Percentiles rank a stretch among this genome's conserved stretches.
phyloP scores from a whole-genome alignment of 1,140 invertebrate genomes.

The Drosophila azteca region DNA sequence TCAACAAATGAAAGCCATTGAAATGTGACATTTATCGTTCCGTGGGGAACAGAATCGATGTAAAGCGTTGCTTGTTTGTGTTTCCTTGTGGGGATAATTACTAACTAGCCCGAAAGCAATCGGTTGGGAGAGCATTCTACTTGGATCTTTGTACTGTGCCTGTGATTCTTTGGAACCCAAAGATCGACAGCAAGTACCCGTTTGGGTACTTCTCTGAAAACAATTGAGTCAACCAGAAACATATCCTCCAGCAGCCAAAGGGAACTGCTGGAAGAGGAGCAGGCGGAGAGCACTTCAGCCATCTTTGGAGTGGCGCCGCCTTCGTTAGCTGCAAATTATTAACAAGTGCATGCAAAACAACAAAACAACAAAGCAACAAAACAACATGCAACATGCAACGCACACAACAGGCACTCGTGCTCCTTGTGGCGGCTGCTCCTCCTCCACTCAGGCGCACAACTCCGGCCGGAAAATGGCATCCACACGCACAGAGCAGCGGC shows the following conservation, averaged over 20 bases:
- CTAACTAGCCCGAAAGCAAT: conserved; percentile 26
- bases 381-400: conserved; percentile 45
- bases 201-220: too few relatives aligned
- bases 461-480: conserved; percentile 18
- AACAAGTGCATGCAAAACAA: conserved; percentile 69
- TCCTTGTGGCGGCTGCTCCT: neutral
- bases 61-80: neutral
- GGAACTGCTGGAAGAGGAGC: conserved; percentile 13
- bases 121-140: conserved; percentile 9
- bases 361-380: conserved; percentile 28
- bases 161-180: neutral
- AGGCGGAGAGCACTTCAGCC: conserved; percentile 33
- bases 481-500: conserved; percentile 23
- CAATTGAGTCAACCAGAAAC: neutral
- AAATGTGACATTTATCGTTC: too few relatives aligned
- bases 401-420: conserved; percentile 17
- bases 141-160: neutral
- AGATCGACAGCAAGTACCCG: too few relatives aligned
- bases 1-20: neutral
- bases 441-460: conserved; percentile 13
- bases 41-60: too few relatives aligned
- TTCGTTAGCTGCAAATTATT: conserved; percentile 79
- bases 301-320: conserved; percentile 62
- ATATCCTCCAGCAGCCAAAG: neutral
- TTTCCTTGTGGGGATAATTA: conserved; percentile 23